phyloP scores from a whole-genome alignment of 2,113 vertebrate genomes.

The Chinchilla lanigera region DNA sequence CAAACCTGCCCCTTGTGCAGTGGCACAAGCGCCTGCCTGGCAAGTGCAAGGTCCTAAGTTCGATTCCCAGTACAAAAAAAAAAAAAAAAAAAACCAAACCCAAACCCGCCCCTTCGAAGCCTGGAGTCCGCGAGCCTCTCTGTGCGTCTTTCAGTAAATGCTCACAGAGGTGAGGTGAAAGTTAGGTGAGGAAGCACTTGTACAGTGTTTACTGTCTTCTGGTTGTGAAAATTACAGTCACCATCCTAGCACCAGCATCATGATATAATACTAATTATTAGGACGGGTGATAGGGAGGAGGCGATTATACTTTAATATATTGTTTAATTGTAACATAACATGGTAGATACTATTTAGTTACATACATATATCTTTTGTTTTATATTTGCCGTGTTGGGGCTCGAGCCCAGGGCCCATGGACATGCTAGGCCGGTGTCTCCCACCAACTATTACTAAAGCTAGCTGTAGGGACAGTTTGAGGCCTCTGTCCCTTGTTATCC shows the following conservation, averaged over 20 bases:
- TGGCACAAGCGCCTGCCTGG: no score
- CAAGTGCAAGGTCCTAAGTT: no score
- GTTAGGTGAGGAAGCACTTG: conserved; percentile 10
- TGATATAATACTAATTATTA: conserved; percentile 26
- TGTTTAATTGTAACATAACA: conserved; percentile 28
- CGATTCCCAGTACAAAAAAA: no score
- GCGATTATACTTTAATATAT: not conserved
- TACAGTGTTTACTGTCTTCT: not conserved
- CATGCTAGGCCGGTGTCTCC: not conserved
- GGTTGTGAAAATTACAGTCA: conserved; percentile 32
- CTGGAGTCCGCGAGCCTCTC: not conserved
- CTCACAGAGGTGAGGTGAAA: not conserved
- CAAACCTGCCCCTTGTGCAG: not conserved
- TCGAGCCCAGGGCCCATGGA: not conserved
- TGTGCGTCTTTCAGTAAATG: not conserved
- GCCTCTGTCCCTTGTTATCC: not conserved
- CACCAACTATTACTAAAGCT: not conserved
- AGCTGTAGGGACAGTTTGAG: not conserved
- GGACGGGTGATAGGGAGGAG: not conserved
- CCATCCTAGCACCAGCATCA: not conserved
- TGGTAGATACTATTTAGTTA: conserved; percentile 5
- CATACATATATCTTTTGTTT: not conserved
- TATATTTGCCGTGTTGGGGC: not conserved
- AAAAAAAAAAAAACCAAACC: no score
- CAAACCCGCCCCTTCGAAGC: not conserved